Evolutionary conservation across 1,140 invertebrate genomes (phyloP).

Genomic region (Solenopsis invicta): DNA sequence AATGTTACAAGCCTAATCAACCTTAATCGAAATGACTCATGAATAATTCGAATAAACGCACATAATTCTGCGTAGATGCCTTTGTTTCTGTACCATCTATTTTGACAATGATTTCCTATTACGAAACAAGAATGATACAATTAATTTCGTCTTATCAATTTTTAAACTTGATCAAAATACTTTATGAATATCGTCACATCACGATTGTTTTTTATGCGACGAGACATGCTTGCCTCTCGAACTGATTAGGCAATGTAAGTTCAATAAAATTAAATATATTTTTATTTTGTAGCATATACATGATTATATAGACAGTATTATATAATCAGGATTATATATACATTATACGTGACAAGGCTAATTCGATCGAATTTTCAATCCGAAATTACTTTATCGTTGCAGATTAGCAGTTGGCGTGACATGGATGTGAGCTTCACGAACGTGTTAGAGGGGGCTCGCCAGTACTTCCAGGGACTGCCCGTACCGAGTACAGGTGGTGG

Average conservation of each 20-base stretch:
- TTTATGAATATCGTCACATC: background rate
- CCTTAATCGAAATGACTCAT: background rate
- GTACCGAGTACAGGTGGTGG: slow-evolving; percentile 87
- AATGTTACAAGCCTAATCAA: background rate
- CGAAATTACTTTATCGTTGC: slow-evolving; percentile 61
- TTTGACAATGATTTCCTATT: background rate
- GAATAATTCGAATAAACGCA: background rate
- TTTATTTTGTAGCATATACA: background rate
- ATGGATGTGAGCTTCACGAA: slow-evolving; percentile 93
- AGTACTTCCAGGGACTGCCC: slow-evolving; percentile 93
- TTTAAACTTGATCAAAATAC: background rate
- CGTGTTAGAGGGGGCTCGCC: slow-evolving; percentile 92
- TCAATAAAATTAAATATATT: background rate
- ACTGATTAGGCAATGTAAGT: background rate
- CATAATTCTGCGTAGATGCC: background rate
- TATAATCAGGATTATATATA: background rate
- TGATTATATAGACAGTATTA: background rate
- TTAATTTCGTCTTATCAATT: background rate
- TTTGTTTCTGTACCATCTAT: background rate
- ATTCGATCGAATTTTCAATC: background rate
- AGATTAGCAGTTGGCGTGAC: slow-evolving; percentile 87
- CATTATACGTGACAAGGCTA: background rate
- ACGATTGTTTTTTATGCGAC: background rate
- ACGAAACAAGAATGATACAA: background rate
- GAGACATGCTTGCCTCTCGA: background rate